These are phyloP conservation scores for Sylvilagus floridanus DNA, from an alignment of 2,797 vertebrate species.

Conservation along the genomic window DNA sequence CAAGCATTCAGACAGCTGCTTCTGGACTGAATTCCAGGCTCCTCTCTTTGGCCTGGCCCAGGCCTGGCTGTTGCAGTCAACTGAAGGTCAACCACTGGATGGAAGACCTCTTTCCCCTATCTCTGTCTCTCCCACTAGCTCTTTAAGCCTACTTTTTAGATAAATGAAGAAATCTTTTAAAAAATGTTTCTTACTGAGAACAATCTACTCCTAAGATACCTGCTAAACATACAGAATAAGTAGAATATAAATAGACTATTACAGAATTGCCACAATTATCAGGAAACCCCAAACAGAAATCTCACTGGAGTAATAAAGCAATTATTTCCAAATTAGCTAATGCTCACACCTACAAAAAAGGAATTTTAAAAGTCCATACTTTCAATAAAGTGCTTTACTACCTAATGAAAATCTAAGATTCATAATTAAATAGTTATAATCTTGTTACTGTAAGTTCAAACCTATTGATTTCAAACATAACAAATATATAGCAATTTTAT, in stretches of 20 bases:
- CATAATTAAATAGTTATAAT: conserved; percentile 43
- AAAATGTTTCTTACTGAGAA: neutral
- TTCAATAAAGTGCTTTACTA: neutral
- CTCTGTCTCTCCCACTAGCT: no score
- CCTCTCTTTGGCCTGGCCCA: no score
- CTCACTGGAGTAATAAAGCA: neutral
- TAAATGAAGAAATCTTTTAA: no score
- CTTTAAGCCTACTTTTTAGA: no score
- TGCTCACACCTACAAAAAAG: neutral
- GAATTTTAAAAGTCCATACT: neutral
- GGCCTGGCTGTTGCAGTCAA: no score
- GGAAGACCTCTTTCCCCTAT: no score
- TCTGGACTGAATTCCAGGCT: no score
- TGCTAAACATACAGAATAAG: neutral
- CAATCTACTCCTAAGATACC: neutral
- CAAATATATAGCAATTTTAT: neutral
- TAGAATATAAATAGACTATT: neutral
- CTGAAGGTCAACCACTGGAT: no score
- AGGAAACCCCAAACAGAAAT: conserved; percentile 35
- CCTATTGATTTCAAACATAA: conserved; percentile 60
- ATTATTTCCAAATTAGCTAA: conserved; percentile 27
- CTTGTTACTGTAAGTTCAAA: conserved; percentile 59
- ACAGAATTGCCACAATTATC: neutral
- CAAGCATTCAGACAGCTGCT: no score
- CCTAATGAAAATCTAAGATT: neutral